phyloP scores from a whole-genome alignment of 1,140 invertebrate species.

The Zaprionus africanus region DNA sequence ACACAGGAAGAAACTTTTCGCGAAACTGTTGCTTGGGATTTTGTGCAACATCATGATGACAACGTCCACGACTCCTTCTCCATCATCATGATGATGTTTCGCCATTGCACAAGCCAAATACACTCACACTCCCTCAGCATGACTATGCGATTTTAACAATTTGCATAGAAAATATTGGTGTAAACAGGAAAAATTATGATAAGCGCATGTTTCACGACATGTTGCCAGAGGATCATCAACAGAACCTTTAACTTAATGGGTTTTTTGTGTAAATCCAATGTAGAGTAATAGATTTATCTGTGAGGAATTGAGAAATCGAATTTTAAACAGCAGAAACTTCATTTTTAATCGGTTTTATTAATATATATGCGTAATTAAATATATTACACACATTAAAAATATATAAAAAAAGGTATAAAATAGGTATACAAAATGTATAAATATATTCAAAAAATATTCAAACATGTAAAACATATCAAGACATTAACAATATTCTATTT shows the following conservation, averaged over 20 bases:
- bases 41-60: slow-evolving; percentile 45
- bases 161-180: slow-evolving; percentile 27
- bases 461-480: too few species aligned
- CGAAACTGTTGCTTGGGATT: slow-evolving; percentile 24
- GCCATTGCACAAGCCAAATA: slow-evolving; percentile 1
- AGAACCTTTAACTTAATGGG: not conserved
- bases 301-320: too few species aligned
- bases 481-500: too few species aligned
- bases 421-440: too few species aligned
- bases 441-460: too few species aligned
- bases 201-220: slow-evolving; percentile 14
- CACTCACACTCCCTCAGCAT: slow-evolving; percentile 16
- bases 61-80: not conserved
- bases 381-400: too few species aligned
- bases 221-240: not conserved
- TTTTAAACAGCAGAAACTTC: too few species aligned
- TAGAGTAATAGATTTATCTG: too few species aligned
- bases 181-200: not conserved
- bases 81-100: slow-evolving; percentile 27
- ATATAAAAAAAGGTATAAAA: too few species aligned
- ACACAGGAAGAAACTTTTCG: slow-evolving; percentile 26
- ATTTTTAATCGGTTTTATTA: too few species aligned
- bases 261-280: too few species aligned
- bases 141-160: slow-evolving; percentile 32
- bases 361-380: too few species aligned